These are phyloP conservation scores for Ifrita kowaldi DNA, from an alignment of 2,113 vertebrate genomes.

Conservation along the genomic window DNA sequence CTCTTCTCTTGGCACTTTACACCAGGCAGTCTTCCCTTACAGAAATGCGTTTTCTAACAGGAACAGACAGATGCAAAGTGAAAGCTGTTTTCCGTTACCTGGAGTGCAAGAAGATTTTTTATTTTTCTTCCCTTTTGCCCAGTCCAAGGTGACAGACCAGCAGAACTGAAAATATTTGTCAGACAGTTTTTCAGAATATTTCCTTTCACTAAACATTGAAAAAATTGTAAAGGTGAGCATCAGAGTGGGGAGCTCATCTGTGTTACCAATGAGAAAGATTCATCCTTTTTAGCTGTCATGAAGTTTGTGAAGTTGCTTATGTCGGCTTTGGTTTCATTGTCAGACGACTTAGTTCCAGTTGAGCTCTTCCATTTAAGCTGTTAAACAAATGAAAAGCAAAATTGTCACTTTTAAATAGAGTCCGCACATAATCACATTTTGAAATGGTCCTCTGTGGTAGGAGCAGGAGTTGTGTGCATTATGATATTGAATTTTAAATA, in stretches of 20 bases:
- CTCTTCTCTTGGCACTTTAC: not conserved
- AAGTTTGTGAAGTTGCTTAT: constrained; percentile 59
- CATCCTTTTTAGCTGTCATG: not conserved
- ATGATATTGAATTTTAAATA: constrained; percentile 84
- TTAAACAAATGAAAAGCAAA: constrained; percentile 81
- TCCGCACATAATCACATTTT: constrained; percentile 73
- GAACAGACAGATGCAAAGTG: not conserved
- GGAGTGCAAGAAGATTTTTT: not conserved
- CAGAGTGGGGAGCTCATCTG: not conserved
- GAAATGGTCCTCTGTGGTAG: constrained; percentile 66
- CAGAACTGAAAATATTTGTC: not conserved
- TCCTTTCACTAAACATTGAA: not conserved
- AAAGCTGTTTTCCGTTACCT: not conserved
- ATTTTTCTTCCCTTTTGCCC: not conserved
- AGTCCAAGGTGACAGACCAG: not conserved
- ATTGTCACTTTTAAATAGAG: constrained; percentile 80
- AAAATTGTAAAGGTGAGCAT: not conserved
- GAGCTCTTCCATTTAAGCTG: constrained; percentile 66
- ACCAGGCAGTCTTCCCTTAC: not conserved
- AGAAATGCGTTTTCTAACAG: not conserved
- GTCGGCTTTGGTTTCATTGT: constrained; percentile 61
- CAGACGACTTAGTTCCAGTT: constrained; percentile 72
- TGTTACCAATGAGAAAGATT: not conserved
- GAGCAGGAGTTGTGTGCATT: constrained; percentile 73
- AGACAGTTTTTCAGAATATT: not conserved